Evolutionary conservation across 1,140 invertebrate genomes (phyloP), one percentile per base, ranked within the genome.

Genomic region (Drosophila prosaltans): DNA sequence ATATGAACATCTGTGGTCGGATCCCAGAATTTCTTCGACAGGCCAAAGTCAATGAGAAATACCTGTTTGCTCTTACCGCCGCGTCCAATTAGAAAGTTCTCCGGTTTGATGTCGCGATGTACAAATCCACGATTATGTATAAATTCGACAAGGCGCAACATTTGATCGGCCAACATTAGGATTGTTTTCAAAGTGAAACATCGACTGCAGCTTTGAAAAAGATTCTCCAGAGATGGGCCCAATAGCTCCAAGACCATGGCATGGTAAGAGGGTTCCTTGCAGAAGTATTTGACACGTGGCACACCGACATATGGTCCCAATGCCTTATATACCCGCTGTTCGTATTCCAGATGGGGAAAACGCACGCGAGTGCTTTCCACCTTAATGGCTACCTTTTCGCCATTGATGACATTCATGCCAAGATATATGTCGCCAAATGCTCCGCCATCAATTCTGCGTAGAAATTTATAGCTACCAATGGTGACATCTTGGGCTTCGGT

Each of bases 341-440:
- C 98, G 93, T 99, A 99, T 16, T 98, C 94, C 64, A 99, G 94
- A 91, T 99, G 98, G 7, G 98, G 98, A 93, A 99, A 97, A 77
- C 96, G 94, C 58, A 97, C 97, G 92, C 96, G 96, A 32, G 95
- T 93, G 72, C 96, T 96, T 93, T 99, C 98, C 83, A 99, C 93
- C 93, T 99, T 99, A 41, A 99, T 97, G 80, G 98, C 98, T 60
- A 99, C 98, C 94, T 98, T 97, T 95, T 99, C 98, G 93, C 98
- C 98, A 95, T 97, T 98, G 84, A 95, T 94, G 81, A 98, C 95
- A 93, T 98, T 98, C 91, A 98, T 97, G 71, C 96, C 98, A 81
- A 99, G 94, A 93, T 98, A 99, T 92, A 99, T 99, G 93, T 99
- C 98, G 86, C 98, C 98, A 93, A 99, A 99, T 7, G 98, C 99